These are phyloP conservation scores for Scelioninae gen. 2 DNA, from an alignment of 2,888 invertebrate species.

Conservation along the genomic window DNA sequence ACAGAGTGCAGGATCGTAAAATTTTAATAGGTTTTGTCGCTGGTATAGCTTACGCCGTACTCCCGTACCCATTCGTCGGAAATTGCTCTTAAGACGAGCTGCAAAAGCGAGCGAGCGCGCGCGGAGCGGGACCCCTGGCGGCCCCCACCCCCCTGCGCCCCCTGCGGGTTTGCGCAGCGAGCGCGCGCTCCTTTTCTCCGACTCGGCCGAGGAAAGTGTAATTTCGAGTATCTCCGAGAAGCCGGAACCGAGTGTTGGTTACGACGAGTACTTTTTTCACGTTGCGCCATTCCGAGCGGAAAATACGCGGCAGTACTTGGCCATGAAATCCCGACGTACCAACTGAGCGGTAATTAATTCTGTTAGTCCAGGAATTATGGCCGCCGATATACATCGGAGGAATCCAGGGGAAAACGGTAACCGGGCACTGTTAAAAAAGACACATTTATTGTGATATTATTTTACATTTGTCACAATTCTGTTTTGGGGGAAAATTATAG, in stretches of 20 bases:
- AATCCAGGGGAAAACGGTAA: too few species aligned
- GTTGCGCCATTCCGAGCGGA: constrained; percentile 21
- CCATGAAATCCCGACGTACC: constrained; percentile 46
- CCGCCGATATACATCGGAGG: too few species aligned
- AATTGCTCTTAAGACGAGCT: constrained; percentile 62
- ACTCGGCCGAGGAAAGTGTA: constrained; percentile 53
- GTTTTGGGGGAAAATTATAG: too few species aligned
- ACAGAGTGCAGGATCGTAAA: constrained; percentile 59
- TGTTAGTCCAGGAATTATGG: constrained; percentile 17
- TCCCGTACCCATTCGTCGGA: constrained; percentile 60
- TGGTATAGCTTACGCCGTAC: constrained; percentile 56
- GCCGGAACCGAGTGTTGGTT: constrained; percentile 50
- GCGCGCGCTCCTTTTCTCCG: constrained; percentile 52
- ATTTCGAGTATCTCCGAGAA: constrained; percentile 54
- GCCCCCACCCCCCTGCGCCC: constrained; percentile 44
- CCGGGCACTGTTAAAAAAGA: too few species aligned
- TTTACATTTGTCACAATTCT: too few species aligned
- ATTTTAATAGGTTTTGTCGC: constrained; percentile 61
- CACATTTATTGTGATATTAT: too few species aligned
- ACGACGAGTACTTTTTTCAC: constrained; percentile 44
- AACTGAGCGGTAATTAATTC: constrained; percentile 31
- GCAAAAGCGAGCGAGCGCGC: constrained; percentile 55
- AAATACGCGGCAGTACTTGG: constrained; percentile 34
- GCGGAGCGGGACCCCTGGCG: constrained; percentile 43
- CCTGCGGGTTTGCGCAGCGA: constrained; percentile 57